These are phyloP conservation scores for Sus cebifrons DNA, from an alignment of 2,797 vertebrate species.

Conservation along the genomic window DNA sequence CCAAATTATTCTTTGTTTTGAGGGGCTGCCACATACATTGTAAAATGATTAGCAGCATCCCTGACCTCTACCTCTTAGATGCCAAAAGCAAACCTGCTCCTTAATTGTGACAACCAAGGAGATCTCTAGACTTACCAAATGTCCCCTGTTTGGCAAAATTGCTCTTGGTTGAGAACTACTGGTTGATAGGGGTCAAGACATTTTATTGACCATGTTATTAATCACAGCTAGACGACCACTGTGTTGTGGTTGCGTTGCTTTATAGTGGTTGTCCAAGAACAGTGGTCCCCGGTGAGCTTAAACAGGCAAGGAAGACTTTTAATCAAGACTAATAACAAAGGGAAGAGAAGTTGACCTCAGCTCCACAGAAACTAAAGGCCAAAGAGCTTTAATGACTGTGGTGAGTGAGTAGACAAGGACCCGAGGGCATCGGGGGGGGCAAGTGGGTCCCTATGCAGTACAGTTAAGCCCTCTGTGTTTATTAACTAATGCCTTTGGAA, in stretches of 20 bases:
- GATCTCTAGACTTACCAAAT: neutral
- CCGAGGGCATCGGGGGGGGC: neutral
- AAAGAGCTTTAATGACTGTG: neutral
- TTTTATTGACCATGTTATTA: neutral
- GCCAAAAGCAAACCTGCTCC: neutral
- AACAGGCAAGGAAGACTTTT: neutral
- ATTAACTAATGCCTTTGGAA: neutral
- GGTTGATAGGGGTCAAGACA: neutral
- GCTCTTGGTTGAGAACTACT: neutral
- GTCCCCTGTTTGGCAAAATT: neutral
- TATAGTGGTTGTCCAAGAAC: neutral
- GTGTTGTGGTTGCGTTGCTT: neutral
- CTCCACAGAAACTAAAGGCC: neutral
- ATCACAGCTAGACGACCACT: neutral
- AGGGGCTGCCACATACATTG: neutral
- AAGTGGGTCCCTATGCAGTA: neutral
- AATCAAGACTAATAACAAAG: neutral
- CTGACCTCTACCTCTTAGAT: neutral
- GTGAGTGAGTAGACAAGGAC: neutral
- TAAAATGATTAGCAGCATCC: neutral
- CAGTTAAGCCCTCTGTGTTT: neutral
- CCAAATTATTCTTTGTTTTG: neutral
- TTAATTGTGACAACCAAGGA: neutral
- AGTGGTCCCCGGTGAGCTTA: neutral
- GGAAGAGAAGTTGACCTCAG: neutral